These are phyloP conservation scores for Cecidostiba fungosa DNA, from an alignment of 2,888 invertebrate genomes.

Conservation along the genomic window DNA sequence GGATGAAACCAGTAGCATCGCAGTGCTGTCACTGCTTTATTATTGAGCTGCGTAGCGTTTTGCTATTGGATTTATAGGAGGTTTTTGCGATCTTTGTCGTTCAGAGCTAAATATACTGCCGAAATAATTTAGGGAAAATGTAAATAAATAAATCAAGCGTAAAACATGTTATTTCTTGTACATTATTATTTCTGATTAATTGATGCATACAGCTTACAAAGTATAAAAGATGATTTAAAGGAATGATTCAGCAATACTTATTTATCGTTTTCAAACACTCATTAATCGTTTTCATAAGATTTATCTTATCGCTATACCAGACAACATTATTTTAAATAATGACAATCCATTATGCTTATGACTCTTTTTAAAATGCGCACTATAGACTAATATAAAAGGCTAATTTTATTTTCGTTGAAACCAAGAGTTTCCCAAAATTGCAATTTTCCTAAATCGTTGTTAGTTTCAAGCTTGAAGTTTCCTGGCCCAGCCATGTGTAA, in stretches of 20 bases:
- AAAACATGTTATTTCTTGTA: too few relatives aligned
- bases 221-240: too few relatives aligned
- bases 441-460: slow-evolving; percentile 75
- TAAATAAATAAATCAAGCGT: too few relatives aligned
- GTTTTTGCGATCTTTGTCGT: not conserved
- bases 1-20: slow-evolving; percentile 24
- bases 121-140: too few relatives aligned
- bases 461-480: slow-evolving; percentile 75
- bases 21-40: not conserved
- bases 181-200: too few relatives aligned
- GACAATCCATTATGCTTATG: not conserved
- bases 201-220: too few relatives aligned
- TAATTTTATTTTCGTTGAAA: slow-evolving; percentile 23
- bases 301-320: too few relatives aligned
- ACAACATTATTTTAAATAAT: not conserved
- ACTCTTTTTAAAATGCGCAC: not conserved
- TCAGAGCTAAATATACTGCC: too few relatives aligned
- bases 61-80: not conserved
- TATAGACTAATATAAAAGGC: not conserved
- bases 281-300: too few relatives aligned
- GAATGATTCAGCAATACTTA: too few relatives aligned
- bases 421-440: slow-evolving; percentile 36
- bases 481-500: slow-evolving; percentile 76
- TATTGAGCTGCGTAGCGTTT: slow-evolving; percentile 16
- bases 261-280: too few relatives aligned